These are phyloP conservation scores for Drosophila histrio DNA, from an alignment of 2,888 invertebrate genomes.

Conservation along the genomic window DNA sequence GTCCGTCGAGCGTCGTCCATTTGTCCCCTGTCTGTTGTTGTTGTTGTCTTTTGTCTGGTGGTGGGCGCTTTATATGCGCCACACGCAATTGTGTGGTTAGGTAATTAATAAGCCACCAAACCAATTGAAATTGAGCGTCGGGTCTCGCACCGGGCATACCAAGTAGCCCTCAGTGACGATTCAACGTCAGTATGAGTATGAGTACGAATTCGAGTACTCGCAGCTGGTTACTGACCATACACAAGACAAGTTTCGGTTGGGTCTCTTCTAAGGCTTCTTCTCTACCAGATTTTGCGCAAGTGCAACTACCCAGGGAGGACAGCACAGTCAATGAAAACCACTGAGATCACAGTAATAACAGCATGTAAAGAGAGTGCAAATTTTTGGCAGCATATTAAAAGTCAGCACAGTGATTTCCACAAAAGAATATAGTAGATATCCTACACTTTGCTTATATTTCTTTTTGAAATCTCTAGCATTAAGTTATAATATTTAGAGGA, in stretches of 20 bases:
- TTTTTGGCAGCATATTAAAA: neutral
- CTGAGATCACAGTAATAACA: neutral
- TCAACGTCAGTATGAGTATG: conserved; percentile 9
- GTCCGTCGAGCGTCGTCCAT: neutral
- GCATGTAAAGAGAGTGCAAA: neutral
- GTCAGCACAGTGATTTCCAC: too few species aligned
- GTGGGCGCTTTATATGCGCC: conserved; percentile 63
- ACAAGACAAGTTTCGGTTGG: conserved; percentile 66
- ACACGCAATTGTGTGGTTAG: conserved; percentile 76
- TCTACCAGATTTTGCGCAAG: conserved; percentile 45
- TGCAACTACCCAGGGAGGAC: conserved; percentile 30
- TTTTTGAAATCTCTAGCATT: too few species aligned
- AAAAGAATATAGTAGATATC: too few species aligned
- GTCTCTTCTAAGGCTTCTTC: conserved; percentile 47
- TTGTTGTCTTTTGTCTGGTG: conserved; percentile 10
- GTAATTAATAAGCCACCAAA: conserved; percentile 75
- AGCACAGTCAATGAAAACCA: neutral
- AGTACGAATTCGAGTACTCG: conserved; percentile 11
- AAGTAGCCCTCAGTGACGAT: conserved; percentile 51
- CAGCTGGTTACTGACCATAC: conserved; percentile 71
- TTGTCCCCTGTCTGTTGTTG: neutral
- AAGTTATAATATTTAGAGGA: too few species aligned
- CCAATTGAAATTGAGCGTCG: conserved; percentile 71
- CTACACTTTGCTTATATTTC: too few species aligned
- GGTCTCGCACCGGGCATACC: conserved; percentile 67